Conservation (phyloP, 2,797 vertebrate genomes). For the Eurystomus glaucurus region DNA sequence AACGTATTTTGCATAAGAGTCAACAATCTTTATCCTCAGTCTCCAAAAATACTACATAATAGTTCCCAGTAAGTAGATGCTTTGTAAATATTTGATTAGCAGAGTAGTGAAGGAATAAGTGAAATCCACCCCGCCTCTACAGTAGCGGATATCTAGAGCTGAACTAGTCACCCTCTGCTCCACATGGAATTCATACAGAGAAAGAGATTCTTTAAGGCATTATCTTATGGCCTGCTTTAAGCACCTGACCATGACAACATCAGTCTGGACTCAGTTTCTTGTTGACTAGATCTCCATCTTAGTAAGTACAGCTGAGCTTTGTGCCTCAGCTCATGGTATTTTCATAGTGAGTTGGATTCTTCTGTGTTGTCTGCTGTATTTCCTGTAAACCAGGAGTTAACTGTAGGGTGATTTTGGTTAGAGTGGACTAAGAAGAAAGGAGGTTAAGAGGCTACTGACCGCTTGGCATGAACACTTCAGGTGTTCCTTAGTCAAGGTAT, state of each 20-base stretch:
- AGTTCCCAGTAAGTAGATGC: background rate
- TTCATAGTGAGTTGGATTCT: background rate
- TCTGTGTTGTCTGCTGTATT: background rate
- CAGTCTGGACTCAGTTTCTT: background rate
- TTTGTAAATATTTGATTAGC: constrained; percentile 32
- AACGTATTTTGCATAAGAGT: background rate
- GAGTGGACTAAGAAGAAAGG: background rate
- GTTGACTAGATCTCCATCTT: background rate
- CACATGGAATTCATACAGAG: background rate
- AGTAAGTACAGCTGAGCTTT: background rate
- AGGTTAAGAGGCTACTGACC: background rate
- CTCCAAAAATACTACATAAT: background rate
- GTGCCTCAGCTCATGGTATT: background rate
- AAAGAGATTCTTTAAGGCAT: background rate
- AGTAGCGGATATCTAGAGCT: background rate
- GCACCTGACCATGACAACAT: background rate
- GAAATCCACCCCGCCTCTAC: background rate
- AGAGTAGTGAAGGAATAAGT: background rate
- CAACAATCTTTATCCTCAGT: background rate
- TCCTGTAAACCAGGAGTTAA: background rate
- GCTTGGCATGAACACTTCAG: background rate
- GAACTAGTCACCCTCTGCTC: background rate
- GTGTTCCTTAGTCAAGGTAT: background rate
- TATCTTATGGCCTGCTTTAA: background rate
- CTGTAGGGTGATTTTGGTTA: background rate